These are phyloP conservation scores for Brachionus asplanchnoidis DNA, from an alignment of 1,140 invertebrate genomes.

Conservation along the genomic window DNA sequence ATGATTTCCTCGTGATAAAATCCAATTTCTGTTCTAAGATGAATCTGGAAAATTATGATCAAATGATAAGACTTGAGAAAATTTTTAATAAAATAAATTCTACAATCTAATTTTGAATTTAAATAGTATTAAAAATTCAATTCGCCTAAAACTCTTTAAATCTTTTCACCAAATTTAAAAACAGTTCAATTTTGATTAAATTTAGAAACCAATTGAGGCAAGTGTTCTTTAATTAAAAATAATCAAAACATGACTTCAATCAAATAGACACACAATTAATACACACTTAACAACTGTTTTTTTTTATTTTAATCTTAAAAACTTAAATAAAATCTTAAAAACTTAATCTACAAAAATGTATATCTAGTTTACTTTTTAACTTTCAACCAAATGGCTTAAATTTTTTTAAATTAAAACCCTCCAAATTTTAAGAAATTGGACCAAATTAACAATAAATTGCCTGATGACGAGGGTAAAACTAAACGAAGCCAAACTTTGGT, in stretches of 20 bases:
- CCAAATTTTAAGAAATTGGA: background rate
- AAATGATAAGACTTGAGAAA: background rate
- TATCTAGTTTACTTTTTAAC: background rate
- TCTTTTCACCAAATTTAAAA: background rate
- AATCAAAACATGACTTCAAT: background rate
- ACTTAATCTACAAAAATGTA: background rate
- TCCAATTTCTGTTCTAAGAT: background rate
- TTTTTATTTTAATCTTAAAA: no score
- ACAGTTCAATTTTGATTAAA: background rate
- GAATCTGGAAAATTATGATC: no score
- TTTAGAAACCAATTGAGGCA: background rate
- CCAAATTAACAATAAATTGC: background rate
- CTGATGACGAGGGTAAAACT: background rate
- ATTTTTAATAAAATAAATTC: background rate
- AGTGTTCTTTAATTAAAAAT: background rate
- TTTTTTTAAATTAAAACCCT: background rate
- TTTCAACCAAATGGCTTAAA: background rate
- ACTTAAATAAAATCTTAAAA: background rate
- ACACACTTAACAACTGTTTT: background rate
- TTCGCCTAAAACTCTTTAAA: background rate
- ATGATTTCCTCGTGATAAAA: background rate
- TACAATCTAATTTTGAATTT: background rate
- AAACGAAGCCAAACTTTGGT: constrained; percentile 7
- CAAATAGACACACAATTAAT: background rate
- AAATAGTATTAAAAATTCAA: background rate